Conservation (phyloP, 1,140 invertebrate genomes). For the Aethina tumida region DNA sequence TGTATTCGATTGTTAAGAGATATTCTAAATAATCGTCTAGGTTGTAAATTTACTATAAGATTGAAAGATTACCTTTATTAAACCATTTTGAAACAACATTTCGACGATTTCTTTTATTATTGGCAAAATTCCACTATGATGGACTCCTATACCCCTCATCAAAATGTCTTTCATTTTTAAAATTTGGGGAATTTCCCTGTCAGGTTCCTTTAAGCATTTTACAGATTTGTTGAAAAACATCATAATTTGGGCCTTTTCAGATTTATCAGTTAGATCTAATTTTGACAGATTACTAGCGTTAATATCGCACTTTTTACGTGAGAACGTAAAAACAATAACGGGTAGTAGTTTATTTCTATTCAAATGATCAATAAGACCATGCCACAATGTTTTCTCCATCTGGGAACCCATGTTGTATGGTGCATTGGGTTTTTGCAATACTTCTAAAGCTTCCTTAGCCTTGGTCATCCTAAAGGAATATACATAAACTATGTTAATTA, state of each 20-base stretch:
- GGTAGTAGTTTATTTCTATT: slow-evolving; percentile 76
- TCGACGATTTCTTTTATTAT: slow-evolving; percentile 98
- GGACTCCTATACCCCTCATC: slow-evolving; percentile 86
- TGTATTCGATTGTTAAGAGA: not conserved
- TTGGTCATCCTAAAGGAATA: slow-evolving; percentile 20
- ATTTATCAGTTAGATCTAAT: slow-evolving; percentile 71
- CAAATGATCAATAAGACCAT: slow-evolving; percentile 71
- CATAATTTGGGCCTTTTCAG: slow-evolving; percentile 75
- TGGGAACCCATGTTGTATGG: slow-evolving; percentile 33
- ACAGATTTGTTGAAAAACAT: slow-evolving; percentile 74
- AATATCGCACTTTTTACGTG: slow-evolving; percentile 71
- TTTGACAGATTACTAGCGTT: slow-evolving; percentile 62
- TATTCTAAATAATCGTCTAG: not conserved
- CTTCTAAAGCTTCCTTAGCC: slow-evolving; percentile 19
- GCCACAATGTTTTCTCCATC: slow-evolving; percentile 79
- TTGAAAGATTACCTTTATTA: slow-evolving; percentile 71
- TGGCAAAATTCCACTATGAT: slow-evolving; percentile 95
- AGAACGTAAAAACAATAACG: slow-evolving; percentile 90
- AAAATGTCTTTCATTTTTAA: slow-evolving; percentile 65
- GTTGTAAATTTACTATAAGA: too few species aligned
- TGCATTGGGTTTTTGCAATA: slow-evolving; percentile 23
- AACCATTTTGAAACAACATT: slow-evolving; percentile 85
- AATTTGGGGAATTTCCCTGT: slow-evolving; percentile 84
- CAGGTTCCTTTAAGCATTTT: slow-evolving; percentile 71
- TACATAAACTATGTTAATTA: slow-evolving; percentile 2